Evolutionary conservation across 1,140 invertebrate genomes (phyloP).

Genomic region (Chironomus striatipennis): DNA sequence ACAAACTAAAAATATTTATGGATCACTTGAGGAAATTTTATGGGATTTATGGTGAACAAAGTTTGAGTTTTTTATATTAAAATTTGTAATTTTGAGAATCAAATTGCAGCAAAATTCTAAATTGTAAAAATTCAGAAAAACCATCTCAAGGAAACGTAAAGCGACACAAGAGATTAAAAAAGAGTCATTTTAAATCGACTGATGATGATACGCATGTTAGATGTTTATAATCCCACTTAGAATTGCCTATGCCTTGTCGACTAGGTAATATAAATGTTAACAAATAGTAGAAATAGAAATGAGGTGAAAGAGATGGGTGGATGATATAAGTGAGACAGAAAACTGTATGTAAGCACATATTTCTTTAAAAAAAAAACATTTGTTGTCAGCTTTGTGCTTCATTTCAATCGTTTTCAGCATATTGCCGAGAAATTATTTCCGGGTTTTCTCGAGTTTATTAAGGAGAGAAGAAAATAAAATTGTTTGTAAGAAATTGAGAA

Average conservation of each 20-base stretch:
- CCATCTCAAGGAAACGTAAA: neutral
- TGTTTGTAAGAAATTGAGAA: too few relatives aligned
- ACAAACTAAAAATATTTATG: too few relatives aligned
- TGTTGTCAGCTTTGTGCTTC: constrained; percentile 17
- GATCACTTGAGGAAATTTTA: too few relatives aligned
- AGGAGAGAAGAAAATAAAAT: neutral
- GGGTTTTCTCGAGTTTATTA: constrained; percentile 1
- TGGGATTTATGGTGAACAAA: too few relatives aligned
- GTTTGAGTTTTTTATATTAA: too few relatives aligned
- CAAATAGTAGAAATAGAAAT: neutral
- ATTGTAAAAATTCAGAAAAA: too few relatives aligned
- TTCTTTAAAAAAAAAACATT: neutral
- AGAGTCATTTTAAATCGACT: constrained; percentile 3
- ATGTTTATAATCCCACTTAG: constrained; percentile 1
- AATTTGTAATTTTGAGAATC: too few relatives aligned
- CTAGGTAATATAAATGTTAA: constrained; percentile 9
- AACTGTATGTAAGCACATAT: too few relatives aligned
- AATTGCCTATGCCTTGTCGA: neutral
- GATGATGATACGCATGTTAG: constrained; percentile 18
- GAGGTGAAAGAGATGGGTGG: neutral
- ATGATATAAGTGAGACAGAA: too few relatives aligned
- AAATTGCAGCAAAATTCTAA: too few relatives aligned
- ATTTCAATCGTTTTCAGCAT: neutral
- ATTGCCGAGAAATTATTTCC: neutral
- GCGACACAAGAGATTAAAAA: neutral